These are phyloP conservation scores for Erebia ligea DNA, from an alignment of 2,888 invertebrate genomes.

Conservation along the genomic window DNA sequence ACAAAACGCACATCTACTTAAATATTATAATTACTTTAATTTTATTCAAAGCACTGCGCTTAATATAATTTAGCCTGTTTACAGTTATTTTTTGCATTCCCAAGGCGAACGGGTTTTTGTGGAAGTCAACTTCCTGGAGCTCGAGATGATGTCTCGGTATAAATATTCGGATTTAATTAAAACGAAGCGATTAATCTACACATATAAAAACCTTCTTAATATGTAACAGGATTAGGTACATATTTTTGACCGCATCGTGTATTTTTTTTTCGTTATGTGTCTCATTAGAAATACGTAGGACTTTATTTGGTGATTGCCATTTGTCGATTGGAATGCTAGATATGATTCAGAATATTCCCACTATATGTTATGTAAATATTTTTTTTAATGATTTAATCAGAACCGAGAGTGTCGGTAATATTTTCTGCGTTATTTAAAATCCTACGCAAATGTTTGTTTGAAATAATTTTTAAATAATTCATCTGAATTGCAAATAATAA, in stretches of 20 bases:
- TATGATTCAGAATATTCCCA: constrained; percentile 4
- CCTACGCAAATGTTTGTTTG: neutral
- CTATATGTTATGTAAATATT: neutral
- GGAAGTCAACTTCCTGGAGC: constrained; percentile 30
- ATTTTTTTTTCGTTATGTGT: neutral
- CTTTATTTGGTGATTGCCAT: neutral
- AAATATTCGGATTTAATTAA: constrained; percentile 29
- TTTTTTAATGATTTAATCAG: constrained; percentile 14
- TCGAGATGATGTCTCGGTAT: constrained; percentile 11
- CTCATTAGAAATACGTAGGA: neutral
- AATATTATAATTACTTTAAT: neutral
- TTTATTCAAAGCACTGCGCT: constrained; percentile 9
- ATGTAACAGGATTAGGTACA: constrained; percentile 3
- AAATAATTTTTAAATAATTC: too few relatives aligned
- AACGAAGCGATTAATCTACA: constrained; percentile 21
- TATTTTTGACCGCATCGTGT: neutral
- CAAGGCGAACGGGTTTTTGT: constrained; percentile 38
- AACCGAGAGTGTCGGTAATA: neutral
- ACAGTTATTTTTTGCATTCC: constrained; percentile 24
- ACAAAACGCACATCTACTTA: neutral
- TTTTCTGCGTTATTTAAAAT: neutral
- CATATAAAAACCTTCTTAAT: constrained; percentile 9
- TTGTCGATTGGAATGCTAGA: constrained; percentile 3
- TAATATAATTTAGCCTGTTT: neutral
- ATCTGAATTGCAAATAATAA: too few relatives aligned